phyloP scores from a whole-genome alignment of 2,888 invertebrate species.

The Orthosia gothica region DNA sequence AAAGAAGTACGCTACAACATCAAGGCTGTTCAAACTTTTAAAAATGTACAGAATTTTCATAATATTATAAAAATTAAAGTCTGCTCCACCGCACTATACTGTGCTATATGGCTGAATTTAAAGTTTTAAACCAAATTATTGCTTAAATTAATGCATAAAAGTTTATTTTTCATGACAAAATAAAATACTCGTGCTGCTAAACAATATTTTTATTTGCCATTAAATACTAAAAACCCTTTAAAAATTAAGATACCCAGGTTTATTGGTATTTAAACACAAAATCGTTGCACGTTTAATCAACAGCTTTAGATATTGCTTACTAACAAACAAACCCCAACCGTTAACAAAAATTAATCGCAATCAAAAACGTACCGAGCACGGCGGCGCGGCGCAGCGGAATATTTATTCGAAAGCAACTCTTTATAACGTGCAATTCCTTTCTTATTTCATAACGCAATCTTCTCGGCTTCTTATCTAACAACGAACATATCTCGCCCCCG shows the following conservation, averaged over 20 bases:
- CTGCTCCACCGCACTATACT: not conserved
- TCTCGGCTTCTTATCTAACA: conserved; percentile 89
- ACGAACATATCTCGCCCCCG: conserved; percentile 90
- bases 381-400: conserved; percentile 75
- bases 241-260: not conserved
- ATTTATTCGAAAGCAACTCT: conserved; percentile 88
- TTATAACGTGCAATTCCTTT: conserved; percentile 88
- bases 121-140: not conserved
- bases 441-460: conserved; percentile 92
- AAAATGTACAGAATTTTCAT: conserved; percentile 8
- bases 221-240: not conserved
- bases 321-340: conserved; percentile 69
- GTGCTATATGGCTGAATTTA: not conserved
- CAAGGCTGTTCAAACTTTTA: conserved; percentile 8
- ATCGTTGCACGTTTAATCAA: conserved; percentile 52
- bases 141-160: not conserved
- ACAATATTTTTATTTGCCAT: not conserved
- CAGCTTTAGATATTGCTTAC: conserved; percentile 48
- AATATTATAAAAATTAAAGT: conserved; percentile 1
- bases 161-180: not conserved
- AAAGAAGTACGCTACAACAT: conserved; percentile 28
- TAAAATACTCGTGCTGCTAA: not conserved
- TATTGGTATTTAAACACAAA: conserved; percentile 26
- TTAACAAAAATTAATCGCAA: conserved; percentile 79
- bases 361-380: conserved; percentile 79